These are phyloP conservation scores for Mimas tiliae DNA, from an alignment of 2,888 invertebrate genomes.

Conservation along the genomic window DNA sequence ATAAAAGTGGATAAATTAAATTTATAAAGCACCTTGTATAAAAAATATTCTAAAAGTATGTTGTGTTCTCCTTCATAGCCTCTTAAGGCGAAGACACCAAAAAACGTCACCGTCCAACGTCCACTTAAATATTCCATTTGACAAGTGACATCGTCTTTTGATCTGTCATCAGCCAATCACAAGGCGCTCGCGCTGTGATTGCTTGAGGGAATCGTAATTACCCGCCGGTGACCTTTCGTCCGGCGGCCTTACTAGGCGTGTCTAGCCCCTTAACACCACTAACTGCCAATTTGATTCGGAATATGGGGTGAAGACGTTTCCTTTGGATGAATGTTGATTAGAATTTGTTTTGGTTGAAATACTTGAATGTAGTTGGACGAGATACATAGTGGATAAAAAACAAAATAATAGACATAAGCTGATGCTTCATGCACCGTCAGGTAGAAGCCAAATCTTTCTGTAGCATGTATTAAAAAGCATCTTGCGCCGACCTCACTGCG, in stretches of 20 bases:
- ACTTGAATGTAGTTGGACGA: background rate
- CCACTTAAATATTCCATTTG: conserved; percentile 79
- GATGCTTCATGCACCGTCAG: too few relatives aligned
- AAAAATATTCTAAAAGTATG: background rate
- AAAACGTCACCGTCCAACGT: conserved; percentile 57
- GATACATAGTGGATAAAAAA: too few relatives aligned
- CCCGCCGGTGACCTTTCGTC: conserved; percentile 73
- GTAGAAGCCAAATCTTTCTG: too few relatives aligned
- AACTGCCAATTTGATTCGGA: conserved; percentile 67
- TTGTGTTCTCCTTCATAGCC: background rate
- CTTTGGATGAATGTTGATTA: conserved; percentile 14
- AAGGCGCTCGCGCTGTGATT: conserved; percentile 69
- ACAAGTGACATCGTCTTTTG: conserved; percentile 73
- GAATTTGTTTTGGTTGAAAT: conserved; percentile 9
- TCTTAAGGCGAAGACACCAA: conserved; percentile 2
- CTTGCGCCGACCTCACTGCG: too few relatives aligned
- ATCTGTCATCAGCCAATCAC: conserved; percentile 77
- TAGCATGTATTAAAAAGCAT: too few relatives aligned
- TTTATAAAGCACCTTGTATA: too few relatives aligned
- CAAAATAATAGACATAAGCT: too few relatives aligned
- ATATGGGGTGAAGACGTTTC: conserved; percentile 32
- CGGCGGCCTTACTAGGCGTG: conserved; percentile 57
- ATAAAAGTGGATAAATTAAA: too few relatives aligned
- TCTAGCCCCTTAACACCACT: conserved; percentile 65
- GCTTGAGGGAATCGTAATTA: conserved; percentile 82